Conservation (phyloP, 2,113 vertebrate genomes). For the Eptesicus fuscus region DNA sequence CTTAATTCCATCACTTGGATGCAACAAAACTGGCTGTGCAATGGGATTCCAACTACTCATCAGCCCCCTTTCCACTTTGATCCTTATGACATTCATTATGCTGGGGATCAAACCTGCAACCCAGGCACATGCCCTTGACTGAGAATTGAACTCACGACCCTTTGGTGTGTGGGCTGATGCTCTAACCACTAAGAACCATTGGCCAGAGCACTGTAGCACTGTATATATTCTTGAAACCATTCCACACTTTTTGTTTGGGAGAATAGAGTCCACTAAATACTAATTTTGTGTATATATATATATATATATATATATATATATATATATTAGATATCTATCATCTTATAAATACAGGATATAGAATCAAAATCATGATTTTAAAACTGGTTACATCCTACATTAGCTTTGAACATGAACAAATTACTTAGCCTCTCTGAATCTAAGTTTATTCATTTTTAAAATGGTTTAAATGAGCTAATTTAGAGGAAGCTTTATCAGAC, state of each 20-base stretch:
- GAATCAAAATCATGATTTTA: background rate
- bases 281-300: background rate
- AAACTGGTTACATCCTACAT: background rate
- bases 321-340: too few species aligned
- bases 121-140: too few species aligned
- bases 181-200: too few species aligned
- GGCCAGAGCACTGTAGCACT: too few species aligned
- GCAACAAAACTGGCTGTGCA: background rate
- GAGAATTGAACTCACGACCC: too few species aligned
- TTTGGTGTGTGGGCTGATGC: too few species aligned
- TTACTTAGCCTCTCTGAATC: rapidly evolving
- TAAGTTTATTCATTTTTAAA: background rate
- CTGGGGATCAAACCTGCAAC: too few species aligned
- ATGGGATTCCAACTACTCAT: background rate
- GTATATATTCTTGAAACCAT: background rate
- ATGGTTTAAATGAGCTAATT: background rate
- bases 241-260: background rate
- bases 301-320: too few species aligned
- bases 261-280: background rate
- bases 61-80: background rate
- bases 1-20: background rate
- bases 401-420: background rate
- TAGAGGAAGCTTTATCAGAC: background rate
- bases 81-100: background rate
- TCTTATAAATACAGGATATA: background rate